These are phyloP conservation scores for Tinamus major DNA, from an alignment of 2,797 vertebrate species.

Conservation along the genomic window DNA sequence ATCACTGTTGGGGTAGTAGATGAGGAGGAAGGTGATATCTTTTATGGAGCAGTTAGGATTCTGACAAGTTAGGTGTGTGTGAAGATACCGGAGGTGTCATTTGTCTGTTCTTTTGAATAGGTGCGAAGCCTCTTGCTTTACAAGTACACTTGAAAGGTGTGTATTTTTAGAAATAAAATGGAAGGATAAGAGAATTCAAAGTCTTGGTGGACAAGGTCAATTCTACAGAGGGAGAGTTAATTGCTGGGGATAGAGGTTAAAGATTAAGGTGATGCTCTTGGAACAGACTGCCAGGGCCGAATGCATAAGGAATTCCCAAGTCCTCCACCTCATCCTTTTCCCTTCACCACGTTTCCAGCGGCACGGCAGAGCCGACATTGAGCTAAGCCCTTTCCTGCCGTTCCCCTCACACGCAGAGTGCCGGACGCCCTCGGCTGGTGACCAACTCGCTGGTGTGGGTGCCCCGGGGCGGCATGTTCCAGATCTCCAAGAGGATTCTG, in stretches of 20 bases:
- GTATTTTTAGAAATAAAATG: not conserved
- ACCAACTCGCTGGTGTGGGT: constrained; percentile 89
- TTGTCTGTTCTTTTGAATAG: not conserved
- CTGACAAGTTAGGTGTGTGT: not conserved
- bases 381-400: not conserved
- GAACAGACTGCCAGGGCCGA: not conserved
- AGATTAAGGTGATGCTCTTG: not conserved
- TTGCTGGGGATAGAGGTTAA: not conserved
- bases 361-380: rapidly evolving
- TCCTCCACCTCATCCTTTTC: not conserved
- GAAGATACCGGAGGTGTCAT: not conserved
- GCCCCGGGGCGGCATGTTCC: constrained; percentile 91
- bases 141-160: not conserved
- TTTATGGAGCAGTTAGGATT: not conserved
- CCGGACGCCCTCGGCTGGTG: constrained; percentile 75
- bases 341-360: not conserved
- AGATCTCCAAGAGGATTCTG: constrained; percentile 88
- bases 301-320: not conserved
- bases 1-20: not conserved
- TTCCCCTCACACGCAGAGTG: constrained; percentile 69
- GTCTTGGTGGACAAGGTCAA: not conserved
- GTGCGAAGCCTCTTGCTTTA: not conserved
- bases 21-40: not conserved
- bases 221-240: not conserved
- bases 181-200: not conserved